These are phyloP conservation scores for Spilarctia lutea DNA, from an alignment of 2,888 invertebrate species.

Conservation along the genomic window DNA sequence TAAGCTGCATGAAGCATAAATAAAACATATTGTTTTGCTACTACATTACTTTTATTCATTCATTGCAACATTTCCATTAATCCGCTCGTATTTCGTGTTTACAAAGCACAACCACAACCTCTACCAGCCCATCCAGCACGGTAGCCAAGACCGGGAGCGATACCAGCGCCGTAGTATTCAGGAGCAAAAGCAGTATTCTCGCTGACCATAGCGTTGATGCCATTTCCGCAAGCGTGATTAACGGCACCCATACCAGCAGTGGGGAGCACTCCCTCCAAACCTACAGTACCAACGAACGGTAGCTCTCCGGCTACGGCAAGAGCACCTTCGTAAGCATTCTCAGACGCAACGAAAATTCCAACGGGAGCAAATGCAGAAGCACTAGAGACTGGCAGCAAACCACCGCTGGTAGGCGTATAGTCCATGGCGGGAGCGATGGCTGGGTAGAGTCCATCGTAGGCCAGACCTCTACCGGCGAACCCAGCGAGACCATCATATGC, in stretches of 20 bases:
- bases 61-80: too few species aligned
- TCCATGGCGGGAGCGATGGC: constrained; percentile 31
- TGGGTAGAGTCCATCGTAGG: constrained; percentile 24
- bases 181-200: constrained; percentile 5
- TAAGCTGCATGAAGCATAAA: too few species aligned
- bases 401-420: constrained; percentile 58
- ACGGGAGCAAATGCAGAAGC: constrained; percentile 24
- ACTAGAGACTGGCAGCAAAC: constrained; percentile 37
- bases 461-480: constrained; percentile 5
- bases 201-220: constrained; percentile 16
- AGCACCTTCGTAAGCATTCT: constrained; percentile 42
- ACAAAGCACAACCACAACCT: background rate
- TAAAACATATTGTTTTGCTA: too few species aligned
- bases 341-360: constrained; percentile 42
- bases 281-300: constrained; percentile 34
- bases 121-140: background rate
- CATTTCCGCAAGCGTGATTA: constrained; percentile 33
- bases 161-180: constrained; percentile 13
- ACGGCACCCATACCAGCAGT: constrained; percentile 29
- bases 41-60: too few species aligned
- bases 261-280: constrained; percentile 28
- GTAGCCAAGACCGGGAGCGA: background rate
- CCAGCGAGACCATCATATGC: constrained; percentile 1
- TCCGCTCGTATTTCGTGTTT: too few species aligned
- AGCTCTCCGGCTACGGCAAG: constrained; percentile 34